Conservation (phyloP, 1,140 invertebrate species). For the Lysiphlebus fabarum region DNA sequence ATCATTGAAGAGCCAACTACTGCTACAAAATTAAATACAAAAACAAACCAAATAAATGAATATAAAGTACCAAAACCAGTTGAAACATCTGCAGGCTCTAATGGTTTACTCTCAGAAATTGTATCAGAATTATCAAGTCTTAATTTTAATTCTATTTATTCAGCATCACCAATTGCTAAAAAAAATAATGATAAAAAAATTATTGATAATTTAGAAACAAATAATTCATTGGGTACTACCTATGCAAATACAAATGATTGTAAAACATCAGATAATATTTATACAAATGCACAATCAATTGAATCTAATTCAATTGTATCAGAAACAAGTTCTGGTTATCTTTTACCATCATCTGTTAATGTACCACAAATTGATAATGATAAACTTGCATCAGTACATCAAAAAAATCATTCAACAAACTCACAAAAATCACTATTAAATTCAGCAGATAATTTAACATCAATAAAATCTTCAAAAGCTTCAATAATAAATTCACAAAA, state of each 20-base stretch:
- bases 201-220: constrained; percentile 37
- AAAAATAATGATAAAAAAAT: constrained; percentile 59
- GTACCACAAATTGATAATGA: constrained; percentile 30
- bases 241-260: constrained; percentile 60
- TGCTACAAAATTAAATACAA: constrained; percentile 36
- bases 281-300: constrained; percentile 56
- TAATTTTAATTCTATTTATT: constrained; percentile 83
- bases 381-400: not conserved
- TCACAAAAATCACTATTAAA: not conserved
- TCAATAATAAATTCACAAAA: not conserved
- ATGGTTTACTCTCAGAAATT: constrained; percentile 77
- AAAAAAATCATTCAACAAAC: constrained; percentile 1
- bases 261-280: constrained; percentile 60
- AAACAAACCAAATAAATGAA: constrained; percentile 34
- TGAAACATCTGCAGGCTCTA: constrained; percentile 54
- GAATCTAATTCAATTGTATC: constrained; percentile 57
- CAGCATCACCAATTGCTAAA: constrained; percentile 64
- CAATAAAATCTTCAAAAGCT: constrained; percentile 11
- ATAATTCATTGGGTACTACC: constrained; percentile 40
- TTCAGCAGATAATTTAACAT: not conserved
- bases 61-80: constrained; percentile 59
- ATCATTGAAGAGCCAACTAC: constrained; percentile 71
- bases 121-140: constrained; percentile 81
- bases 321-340: constrained; percentile 69
- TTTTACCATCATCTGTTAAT: constrained; percentile 68